These are phyloP conservation scores for Nycteola revayana DNA, from an alignment of 2,888 invertebrate species.

Conservation along the genomic window DNA sequence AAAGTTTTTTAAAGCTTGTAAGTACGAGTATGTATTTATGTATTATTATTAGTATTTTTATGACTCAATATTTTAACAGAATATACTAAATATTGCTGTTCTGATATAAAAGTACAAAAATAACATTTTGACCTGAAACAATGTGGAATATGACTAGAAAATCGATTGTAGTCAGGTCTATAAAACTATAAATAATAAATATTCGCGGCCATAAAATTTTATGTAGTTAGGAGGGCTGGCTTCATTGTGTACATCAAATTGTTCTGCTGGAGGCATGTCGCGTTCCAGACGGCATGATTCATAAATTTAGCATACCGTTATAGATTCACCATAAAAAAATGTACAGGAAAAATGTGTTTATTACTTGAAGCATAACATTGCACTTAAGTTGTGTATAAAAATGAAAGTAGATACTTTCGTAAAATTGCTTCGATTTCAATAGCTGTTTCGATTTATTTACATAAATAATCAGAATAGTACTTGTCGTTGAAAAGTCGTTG, in stretches of 20 bases:
- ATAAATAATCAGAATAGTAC: too few species aligned
- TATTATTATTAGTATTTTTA: too few species aligned
- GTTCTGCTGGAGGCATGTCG: slow-evolving; percentile 44
- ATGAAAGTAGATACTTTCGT: too few species aligned
- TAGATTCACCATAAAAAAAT: slow-evolving; percentile 18
- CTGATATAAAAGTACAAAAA: slow-evolving; percentile 3
- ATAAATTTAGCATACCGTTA: slow-evolving; percentile 34
- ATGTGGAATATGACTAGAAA: slow-evolving; percentile 36
- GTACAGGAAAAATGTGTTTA: not conserved
- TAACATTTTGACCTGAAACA: slow-evolving; percentile 32
- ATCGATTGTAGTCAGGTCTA: slow-evolving; percentile 54
- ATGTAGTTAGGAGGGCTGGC: slow-evolving; percentile 57
- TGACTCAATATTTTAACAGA: too few species aligned
- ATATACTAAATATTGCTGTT: not conserved
- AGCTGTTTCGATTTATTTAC: too few species aligned
- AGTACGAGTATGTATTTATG: too few species aligned
- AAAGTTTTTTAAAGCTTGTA: not conserved
- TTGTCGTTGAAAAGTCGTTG: too few species aligned
- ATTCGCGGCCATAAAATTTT: slow-evolving; percentile 72
- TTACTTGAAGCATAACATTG: too few species aligned
- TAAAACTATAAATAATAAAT: slow-evolving; percentile 76
- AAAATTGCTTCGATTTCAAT: too few species aligned
- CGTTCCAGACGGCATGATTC: slow-evolving; percentile 32
- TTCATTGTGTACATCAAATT: slow-evolving; percentile 56
- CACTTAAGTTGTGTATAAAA: too few species aligned